phyloP scores from a whole-genome alignment of 2,113 vertebrate genomes.

The Gadus chalcogrammus region DNA sequence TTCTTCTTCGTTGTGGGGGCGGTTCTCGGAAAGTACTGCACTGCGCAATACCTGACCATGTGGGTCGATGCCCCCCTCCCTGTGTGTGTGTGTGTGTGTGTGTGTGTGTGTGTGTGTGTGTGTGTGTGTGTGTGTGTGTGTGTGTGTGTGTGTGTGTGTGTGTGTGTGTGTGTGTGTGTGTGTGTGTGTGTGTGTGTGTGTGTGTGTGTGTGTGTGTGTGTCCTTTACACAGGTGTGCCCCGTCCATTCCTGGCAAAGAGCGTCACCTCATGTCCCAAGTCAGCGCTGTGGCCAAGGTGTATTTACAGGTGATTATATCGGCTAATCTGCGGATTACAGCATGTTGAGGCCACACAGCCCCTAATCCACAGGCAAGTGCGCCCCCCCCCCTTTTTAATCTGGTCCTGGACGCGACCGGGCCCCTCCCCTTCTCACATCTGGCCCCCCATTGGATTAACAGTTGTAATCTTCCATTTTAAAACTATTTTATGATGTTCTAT shows the following conservation, averaged over 20 bases:
- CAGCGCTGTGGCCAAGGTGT: constrained; percentile 60
- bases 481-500: constrained; percentile 71
- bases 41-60: neutral
- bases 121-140: neutral
- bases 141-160: too few species aligned
- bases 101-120: too few species aligned
- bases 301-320: constrained; percentile 86
- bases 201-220: neutral
- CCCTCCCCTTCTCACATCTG: constrained; percentile 71
- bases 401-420: constrained; percentile 47
- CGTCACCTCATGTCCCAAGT: constrained; percentile 7
- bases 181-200: neutral
- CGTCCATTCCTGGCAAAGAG: neutral
- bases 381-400: constrained; percentile 60
- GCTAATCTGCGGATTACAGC: constrained; percentile 83
- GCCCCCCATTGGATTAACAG: constrained; percentile 59
- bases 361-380: constrained; percentile 62
- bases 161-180: neutral
- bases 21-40: too few species aligned
- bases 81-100: neutral
- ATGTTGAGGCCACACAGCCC: constrained; percentile 70
- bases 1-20: too few species aligned
- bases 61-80: neutral
- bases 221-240: neutral
- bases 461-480: constrained; percentile 76